Evolutionary conservation across 2,797 vertebrate genomes (phyloP).

Genomic region (Neosilurus hyrtlii): DNA sequence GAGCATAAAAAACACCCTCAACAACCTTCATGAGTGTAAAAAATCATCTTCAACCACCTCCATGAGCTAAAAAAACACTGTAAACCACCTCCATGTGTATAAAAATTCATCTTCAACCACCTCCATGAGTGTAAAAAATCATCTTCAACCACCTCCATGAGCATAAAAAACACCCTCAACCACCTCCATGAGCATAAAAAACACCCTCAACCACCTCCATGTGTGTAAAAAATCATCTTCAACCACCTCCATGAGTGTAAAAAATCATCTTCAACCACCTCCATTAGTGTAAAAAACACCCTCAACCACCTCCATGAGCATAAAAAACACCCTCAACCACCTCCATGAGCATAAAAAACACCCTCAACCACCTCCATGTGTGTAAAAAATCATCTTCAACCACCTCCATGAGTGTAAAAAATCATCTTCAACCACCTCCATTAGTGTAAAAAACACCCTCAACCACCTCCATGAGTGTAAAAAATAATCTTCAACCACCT

Average conservation of each 20-base stretch:
- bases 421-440: neutral
- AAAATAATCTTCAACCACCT: neutral
- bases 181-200: neutral
- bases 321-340: neutral
- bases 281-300: neutral
- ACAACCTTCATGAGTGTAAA: accelerated
- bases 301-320: accelerated
- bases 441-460: neutral
- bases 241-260: neutral
- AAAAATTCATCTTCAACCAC: too few relatives aligned
- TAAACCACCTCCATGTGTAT: neutral
- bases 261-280: neutral
- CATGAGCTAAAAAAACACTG: neutral
- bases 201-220: neutral
- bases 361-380: neutral
- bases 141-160: too few relatives aligned
- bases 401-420: neutral
- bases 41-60: neutral
- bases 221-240: too few relatives aligned
- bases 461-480: too few relatives aligned
- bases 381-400: too few relatives aligned
- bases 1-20: neutral
- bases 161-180: neutral
- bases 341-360: neutral
- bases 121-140: neutral